These are phyloP conservation scores for Picus viridis DNA, from an alignment of 2,797 vertebrate species.

Conservation along the genomic window DNA sequence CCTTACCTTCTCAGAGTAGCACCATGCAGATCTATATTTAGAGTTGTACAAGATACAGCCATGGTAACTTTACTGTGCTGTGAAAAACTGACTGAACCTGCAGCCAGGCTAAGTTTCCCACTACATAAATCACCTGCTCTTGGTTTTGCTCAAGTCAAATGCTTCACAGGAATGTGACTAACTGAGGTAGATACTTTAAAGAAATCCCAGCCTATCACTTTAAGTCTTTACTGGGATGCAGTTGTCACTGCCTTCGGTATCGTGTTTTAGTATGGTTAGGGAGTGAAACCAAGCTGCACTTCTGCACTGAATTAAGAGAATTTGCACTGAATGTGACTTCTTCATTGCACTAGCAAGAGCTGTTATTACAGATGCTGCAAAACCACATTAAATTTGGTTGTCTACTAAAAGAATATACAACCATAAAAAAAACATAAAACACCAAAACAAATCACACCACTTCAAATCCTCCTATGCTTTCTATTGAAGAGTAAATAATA, in stretches of 20 bases:
- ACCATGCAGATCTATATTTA: neutral
- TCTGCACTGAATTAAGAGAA: no score
- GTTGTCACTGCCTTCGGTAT: neutral
- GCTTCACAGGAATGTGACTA: neutral
- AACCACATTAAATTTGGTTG: neutral
- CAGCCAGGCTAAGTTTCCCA: neutral
- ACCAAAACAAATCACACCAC: neutral
- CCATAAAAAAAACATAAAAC: neutral
- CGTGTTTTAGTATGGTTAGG: neutral
- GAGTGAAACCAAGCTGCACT: neutral
- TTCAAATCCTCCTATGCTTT: neutral
- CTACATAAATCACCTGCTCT: neutral
- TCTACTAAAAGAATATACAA: neutral
- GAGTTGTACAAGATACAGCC: neutral
- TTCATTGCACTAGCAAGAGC: accelerated
- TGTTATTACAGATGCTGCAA: neutral
- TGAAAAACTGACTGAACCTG: neutral
- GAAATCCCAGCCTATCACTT: neutral
- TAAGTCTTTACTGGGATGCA: neutral
- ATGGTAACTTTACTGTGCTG: neutral
- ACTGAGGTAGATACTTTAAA: neutral
- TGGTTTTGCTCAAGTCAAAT: neutral
- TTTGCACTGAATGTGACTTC: neutral
- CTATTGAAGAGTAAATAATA: neutral
- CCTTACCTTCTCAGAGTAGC: neutral